Conservation (phyloP, 2,113 vertebrate genomes). For the western clawed frog (Xenopus tropicalis) region UCB_Xtro_10.0 CM004450.2:45772001-45772500, state of each 20-base stretch:
- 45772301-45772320: slow-evolving; percentile 32
- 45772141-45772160: too few relatives aligned
- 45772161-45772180: too few relatives aligned
- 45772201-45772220: too few relatives aligned
- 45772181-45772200: too few relatives aligned
- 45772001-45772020: too few relatives aligned
- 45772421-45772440: slow-evolving; percentile 92
- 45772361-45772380: slow-evolving; percentile 83
- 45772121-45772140: too few relatives aligned
- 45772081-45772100: too few relatives aligned
- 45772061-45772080: too few relatives aligned
- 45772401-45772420: slow-evolving; percentile 94
- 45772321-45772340: slow-evolving; percentile 41
- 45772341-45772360: slow-evolving; percentile 52
- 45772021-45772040: too few relatives aligned
- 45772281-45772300: slow-evolving; percentile 49
- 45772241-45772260: slow-evolving; percentile 39
- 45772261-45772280: slow-evolving; percentile 43
- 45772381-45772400: slow-evolving; percentile 94
- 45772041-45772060: too few relatives aligned
- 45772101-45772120: too few relatives aligned
- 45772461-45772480: background rate
- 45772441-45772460: slow-evolving; percentile 75
- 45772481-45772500: too few relatives aligned
- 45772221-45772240: background rate